Percentiles rank a stretch among this genome's conserved stretches.
These are phyloP conservation scores for Hestina assimilis DNA, from an alignment of 1,140 invertebrate species.

Conservation along the genomic window DNA sequence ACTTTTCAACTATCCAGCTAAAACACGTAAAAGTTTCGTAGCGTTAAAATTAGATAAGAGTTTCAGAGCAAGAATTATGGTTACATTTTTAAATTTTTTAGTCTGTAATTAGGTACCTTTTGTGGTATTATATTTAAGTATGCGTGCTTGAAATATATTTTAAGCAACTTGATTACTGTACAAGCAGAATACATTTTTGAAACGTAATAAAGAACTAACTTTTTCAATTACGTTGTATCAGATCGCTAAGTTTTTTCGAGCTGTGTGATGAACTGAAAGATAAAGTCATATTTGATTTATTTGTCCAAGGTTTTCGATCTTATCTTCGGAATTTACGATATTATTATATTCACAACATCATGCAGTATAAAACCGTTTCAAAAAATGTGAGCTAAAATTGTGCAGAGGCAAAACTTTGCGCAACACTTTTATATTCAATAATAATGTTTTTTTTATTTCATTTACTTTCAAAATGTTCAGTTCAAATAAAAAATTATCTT, in stretches of 20 bases:
- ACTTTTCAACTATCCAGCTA: slow-evolving; percentile 29
- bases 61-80: slow-evolving; percentile 11
- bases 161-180: too few relatives aligned
- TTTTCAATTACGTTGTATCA: neutral
- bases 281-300: neutral
- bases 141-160: too few relatives aligned
- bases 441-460: too few relatives aligned
- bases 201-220: neutral
- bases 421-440: too few relatives aligned
- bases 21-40: slow-evolving; percentile 26
- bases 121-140: too few relatives aligned
- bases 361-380: too few relatives aligned
- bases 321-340: neutral
- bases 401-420: too few relatives aligned
- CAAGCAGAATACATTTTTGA: neutral
- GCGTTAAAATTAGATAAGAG: slow-evolving; percentile 24
- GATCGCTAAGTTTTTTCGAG: neutral
- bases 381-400: too few relatives aligned
- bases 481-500: too few relatives aligned
- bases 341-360: too few relatives aligned
- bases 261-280: neutral
- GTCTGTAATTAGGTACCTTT: neutral
- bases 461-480: too few relatives aligned
- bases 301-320: neutral
- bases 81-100: neutral